Conservation (phyloP, 2,797 vertebrate genomes). For the Crocidura indochinensis region DNA sequence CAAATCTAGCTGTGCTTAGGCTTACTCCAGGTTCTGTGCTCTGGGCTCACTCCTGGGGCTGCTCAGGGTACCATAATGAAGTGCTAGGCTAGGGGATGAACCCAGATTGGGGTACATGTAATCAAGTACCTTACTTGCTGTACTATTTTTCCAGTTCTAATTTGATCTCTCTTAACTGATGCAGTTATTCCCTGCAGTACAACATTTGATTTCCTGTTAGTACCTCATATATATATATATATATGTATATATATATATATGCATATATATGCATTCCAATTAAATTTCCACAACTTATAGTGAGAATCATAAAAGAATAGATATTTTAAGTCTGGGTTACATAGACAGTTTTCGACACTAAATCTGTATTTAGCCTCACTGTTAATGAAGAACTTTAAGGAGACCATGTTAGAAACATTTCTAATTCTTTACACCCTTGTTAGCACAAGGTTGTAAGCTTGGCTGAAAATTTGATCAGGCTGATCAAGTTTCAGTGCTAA, state of each 20-base stretch:
- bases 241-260: not conserved
- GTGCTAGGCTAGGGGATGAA: too few species aligned
- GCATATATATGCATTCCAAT: not conserved
- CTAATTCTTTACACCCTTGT: conserved; percentile 76
- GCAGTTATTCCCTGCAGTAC: not conserved
- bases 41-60: too few species aligned
- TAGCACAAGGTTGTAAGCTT: conserved; percentile 64
- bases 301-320: conserved; percentile 34
- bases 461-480: conserved; percentile 69
- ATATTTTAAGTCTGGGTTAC: conserved; percentile 17
- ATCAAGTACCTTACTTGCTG: too few species aligned
- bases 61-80: too few species aligned
- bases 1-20: too few species aligned
- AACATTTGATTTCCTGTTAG: conserved; percentile 18
- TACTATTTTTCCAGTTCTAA: too few species aligned
- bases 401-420: conserved; percentile 71
- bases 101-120: too few species aligned
- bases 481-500: conserved; percentile 77
- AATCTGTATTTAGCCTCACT: not conserved
- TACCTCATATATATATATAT: not conserved
- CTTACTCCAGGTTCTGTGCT: too few species aligned
- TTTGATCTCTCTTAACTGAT: not conserved
- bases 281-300: conserved; percentile 1
- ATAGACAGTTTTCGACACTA: not conserved
- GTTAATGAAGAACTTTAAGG: conserved; percentile 65